Base-by-base conservation (phyloP, 2,888 invertebrate species). In the Onchidella celtica region DNA sequence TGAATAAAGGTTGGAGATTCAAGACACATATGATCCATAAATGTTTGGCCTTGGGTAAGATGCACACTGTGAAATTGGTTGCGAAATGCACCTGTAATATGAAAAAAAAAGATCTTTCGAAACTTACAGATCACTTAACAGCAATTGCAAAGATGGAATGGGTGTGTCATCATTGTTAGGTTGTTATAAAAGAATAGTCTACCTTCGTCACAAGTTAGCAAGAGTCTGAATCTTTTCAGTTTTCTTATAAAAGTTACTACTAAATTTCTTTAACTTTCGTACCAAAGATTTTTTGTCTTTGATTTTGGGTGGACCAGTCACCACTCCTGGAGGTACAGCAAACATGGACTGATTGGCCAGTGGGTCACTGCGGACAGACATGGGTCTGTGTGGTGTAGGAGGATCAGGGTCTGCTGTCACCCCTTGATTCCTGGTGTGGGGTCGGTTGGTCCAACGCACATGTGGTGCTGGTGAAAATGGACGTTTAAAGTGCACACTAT, bases 241-340 rank as follows among this genome's bases (percentile, higher is more conserved):
- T 85, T 85, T 86, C 80, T 88, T 88, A 74, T 86, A 84, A 68
- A 91, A 90, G 80, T 86, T 88, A 24, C 87, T 87, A 83, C 90
- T 89, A 78, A 91, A 91, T 72, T 86, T 87, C 83, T 87, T 89
- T 72, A 91, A 88, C 79, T 89, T 90, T 72, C 87, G 86, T 59
- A 89, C 88, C 70, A 91, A 86, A 76, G 90, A 88, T 81, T 88
- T 90, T 83, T 90, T 90, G 87, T 91, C 88, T 79, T 87, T 83
- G 29, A 90, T 86, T 70, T 86, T 87, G 32, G 87, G 87, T 6
- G 78, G 82, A 4, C 75, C 81, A 1, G 75, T 61, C 17, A 69
- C 29, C 6, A 81, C 70, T 6, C 69, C 70, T 14, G 81, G 81
- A 27, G 75, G 81, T 11, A 75, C 69, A 27, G 69, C 70, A 69